Evolutionary conservation across 2,797 vertebrate genomes (phyloP).

Genomic region (Phyllotis vaccarum): DNA sequence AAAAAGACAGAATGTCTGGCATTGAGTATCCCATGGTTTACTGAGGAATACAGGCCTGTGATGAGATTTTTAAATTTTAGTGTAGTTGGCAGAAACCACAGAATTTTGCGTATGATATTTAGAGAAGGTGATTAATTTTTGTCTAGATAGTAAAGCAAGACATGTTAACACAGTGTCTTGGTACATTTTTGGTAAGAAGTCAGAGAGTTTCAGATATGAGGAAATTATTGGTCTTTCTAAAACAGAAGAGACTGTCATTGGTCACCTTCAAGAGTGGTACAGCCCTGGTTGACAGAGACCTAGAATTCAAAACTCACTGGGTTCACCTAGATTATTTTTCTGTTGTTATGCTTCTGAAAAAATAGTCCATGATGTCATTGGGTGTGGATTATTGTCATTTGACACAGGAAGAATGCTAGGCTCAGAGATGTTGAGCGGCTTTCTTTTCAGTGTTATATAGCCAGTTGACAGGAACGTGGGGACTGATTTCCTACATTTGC

Average conservation of each 20-base stretch:
- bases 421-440: not conserved
- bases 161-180: not conserved
- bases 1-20: not conserved
- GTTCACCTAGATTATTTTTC: slow-evolving; percentile 27
- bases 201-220: not conserved
- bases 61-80: slow-evolving; percentile 35
- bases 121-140: slow-evolving; percentile 41
- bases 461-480: not conserved
- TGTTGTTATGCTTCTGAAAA: not conserved
- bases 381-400: slow-evolving; percentile 37
- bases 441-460: slow-evolving; percentile 53
- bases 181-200: slow-evolving; percentile 14
- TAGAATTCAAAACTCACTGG: slow-evolving; percentile 1
- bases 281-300: not conserved
- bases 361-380: slow-evolving; percentile 5
- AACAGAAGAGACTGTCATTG: slow-evolving; percentile 29
- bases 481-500: slow-evolving; percentile 52
- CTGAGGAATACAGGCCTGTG: not conserved
- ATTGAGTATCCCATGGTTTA: not conserved
- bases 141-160: not conserved
- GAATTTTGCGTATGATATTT: slow-evolving; percentile 19
- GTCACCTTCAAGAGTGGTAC: not conserved
- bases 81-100: not conserved
- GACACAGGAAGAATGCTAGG: slow-evolving; percentile 57
- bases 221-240: slow-evolving; percentile 40